A percentile compares a stretch with the other conserved stretches of the same genome.
phyloP scores from a whole-genome alignment of 2,888 invertebrate species.

The Escarpia spicata region DNA sequence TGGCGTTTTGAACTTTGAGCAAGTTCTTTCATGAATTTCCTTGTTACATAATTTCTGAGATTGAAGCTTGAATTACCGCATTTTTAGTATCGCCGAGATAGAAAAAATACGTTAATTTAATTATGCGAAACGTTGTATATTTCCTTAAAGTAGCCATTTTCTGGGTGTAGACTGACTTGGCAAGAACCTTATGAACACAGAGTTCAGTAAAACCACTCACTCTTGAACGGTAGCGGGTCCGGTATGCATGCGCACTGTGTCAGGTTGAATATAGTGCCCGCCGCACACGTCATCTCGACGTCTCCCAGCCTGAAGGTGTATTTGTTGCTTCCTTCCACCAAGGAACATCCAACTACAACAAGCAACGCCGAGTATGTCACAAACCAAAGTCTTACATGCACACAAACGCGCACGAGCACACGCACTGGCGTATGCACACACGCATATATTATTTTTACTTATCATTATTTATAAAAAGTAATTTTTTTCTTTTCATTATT shows the following conservation, averaged over 20 bases:
- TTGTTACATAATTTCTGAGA: too few relatives aligned
- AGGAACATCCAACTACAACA: neutral
- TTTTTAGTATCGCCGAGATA: too few relatives aligned
- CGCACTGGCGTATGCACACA: neutral
- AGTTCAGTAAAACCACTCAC: neutral
- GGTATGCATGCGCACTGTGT: neutral
- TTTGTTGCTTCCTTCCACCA: neutral
- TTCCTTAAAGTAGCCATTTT: neutral
- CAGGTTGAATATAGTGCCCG: neutral
- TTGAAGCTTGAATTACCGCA: too few relatives aligned
- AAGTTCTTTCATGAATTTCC: too few relatives aligned
- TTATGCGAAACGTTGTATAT: neutral
- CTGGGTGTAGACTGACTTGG: neutral
- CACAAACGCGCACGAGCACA: neutral
- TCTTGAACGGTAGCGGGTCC: neutral
- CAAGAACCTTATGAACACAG: neutral
- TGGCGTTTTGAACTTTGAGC: too few relatives aligned
- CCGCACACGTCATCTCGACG: neutral
- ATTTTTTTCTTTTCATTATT: too few relatives aligned
- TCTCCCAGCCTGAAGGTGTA: neutral
- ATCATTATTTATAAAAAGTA: too few relatives aligned
- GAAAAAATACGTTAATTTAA: too few relatives aligned
- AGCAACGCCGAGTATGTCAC: neutral
- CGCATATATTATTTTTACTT: neutral
- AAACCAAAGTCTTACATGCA: neutral